These are phyloP conservation scores for Piprites chloris DNA, from an alignment of 2,113 vertebrate species.

Conservation along the genomic window DNA sequence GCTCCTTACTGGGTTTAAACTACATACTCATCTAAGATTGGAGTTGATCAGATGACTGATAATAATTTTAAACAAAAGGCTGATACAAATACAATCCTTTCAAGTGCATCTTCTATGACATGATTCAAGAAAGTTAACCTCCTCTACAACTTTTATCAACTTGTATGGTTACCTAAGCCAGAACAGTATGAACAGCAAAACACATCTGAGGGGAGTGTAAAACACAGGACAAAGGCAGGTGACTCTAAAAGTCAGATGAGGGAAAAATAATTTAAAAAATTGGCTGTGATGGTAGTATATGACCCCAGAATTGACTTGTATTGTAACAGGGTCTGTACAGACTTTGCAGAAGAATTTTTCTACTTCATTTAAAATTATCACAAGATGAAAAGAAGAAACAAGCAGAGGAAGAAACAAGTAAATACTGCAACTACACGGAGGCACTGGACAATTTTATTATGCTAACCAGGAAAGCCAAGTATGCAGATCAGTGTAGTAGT, in stretches of 20 bases:
- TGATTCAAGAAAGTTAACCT: background rate
- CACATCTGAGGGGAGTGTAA: background rate
- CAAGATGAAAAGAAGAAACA: background rate
- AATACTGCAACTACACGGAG: background rate
- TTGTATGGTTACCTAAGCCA: background rate
- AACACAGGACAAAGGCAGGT: background rate
- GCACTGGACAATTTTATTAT: background rate
- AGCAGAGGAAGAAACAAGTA: background rate
- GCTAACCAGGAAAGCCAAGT: background rate
- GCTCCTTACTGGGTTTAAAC: background rate
- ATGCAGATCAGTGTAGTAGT: background rate
- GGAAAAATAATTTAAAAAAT: background rate
- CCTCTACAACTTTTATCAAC: background rate
- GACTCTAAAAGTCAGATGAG: background rate
- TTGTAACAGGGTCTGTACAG: background rate
- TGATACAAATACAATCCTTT: background rate
- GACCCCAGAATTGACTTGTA: background rate
- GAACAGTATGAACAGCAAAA: background rate
- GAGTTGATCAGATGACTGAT: background rate
- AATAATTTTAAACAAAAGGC: background rate
- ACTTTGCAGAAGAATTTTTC: background rate
- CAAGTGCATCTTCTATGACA: background rate
- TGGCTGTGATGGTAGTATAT: rapidly evolving
- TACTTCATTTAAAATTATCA: background rate
- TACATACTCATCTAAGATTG: background rate